Percentiles rank a stretch among this genome's conserved stretches.
phyloP scores from a whole-genome alignment of 2,797 vertebrate species.

The Fistularia tabacaria region DNA sequence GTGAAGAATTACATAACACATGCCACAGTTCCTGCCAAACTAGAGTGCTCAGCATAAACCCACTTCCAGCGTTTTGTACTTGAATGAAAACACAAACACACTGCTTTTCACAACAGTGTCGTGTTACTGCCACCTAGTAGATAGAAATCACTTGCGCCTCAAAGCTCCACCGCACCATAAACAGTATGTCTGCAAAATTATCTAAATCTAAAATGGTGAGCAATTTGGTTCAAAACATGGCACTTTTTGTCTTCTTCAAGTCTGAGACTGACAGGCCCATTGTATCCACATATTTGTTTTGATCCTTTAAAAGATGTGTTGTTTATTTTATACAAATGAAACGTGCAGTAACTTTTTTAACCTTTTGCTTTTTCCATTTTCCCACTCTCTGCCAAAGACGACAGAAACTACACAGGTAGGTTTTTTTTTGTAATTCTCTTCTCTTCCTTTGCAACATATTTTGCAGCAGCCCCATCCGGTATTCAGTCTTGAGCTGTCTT shows the following conservation, averaged over 20 bases:
- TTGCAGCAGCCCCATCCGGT: background rate
- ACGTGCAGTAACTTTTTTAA: slow-evolving; percentile 7
- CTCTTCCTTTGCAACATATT: too few species aligned
- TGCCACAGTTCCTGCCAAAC: slow-evolving; percentile 10
- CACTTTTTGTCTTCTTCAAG: too few species aligned
- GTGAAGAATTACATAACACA: slow-evolving; percentile 34
- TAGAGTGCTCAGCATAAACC: slow-evolving; percentile 7
- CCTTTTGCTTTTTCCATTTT: slow-evolving; percentile 9
- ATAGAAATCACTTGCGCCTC: slow-evolving; percentile 1
- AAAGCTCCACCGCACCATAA: background rate
- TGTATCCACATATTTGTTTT: too few species aligned
- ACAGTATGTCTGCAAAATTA: slow-evolving; percentile 10
- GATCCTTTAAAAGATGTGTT: too few species aligned
- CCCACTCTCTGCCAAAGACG: slow-evolving; percentile 55
- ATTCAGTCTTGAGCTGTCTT: background rate
- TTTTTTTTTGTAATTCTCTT: background rate
- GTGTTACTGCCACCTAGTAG: slow-evolving; percentile 51
- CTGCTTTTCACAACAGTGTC: background rate
- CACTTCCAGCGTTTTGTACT: too few species aligned
- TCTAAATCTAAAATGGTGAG: background rate
- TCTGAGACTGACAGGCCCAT: too few species aligned
- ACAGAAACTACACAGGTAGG: slow-evolving; percentile 78
- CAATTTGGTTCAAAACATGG: too few species aligned
- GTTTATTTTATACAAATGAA: background rate
- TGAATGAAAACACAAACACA: too few species aligned